Conservation (phyloP, 2,113 vertebrate species). For the Pteruthius melanotis region DNA sequence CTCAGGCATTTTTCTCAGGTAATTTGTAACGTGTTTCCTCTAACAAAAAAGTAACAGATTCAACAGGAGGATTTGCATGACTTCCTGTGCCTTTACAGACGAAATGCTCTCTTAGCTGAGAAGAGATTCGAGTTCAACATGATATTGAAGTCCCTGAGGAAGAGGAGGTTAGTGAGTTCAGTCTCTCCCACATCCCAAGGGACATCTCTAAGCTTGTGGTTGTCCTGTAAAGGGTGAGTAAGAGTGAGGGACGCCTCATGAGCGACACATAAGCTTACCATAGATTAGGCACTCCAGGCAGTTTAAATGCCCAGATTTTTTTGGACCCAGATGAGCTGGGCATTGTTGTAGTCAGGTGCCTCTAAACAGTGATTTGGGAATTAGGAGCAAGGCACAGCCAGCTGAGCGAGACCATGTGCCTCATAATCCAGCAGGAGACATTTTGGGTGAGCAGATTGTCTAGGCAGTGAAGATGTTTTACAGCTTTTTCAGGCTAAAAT, state of each 20-base stretch:
- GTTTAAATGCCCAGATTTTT: neutral
- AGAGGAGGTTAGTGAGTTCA: neutral
- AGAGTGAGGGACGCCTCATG: neutral
- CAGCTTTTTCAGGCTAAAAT: neutral
- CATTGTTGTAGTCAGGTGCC: neutral
- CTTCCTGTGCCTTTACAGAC: neutral
- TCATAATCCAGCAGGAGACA: neutral
- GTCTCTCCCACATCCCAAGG: neutral
- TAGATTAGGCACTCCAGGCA: neutral
- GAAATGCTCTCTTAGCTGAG: neutral
- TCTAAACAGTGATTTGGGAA: neutral
- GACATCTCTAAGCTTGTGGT: neutral
- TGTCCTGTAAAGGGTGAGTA: neutral
- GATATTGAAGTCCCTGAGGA: neutral
- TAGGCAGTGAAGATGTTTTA: neutral
- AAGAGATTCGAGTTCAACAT: neutral
- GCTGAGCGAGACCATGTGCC: neutral
- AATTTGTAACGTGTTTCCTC: neutral
- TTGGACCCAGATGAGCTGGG: neutral
- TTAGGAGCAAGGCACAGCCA: neutral
- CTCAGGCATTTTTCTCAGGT: neutral
- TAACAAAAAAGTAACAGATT: neutral
- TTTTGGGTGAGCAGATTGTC: neutral
- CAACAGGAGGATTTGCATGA: neutral
- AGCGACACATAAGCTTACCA: neutral